A percentile compares a stretch with the other conserved stretches of the same genome.
Conservation (phyloP, 2,113 vertebrate species). For the Psephotus haematonotus region DNA sequence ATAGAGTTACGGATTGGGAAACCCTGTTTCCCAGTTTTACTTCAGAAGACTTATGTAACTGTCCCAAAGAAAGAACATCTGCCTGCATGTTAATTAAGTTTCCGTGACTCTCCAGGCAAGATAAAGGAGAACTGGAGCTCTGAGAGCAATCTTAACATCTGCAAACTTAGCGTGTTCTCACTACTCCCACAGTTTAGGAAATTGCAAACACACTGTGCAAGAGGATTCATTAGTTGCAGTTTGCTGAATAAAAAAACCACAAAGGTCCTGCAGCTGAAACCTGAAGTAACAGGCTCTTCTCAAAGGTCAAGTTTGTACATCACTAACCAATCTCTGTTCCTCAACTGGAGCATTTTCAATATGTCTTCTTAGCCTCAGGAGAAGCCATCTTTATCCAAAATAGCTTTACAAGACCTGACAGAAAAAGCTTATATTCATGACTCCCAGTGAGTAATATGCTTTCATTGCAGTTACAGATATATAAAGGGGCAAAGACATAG, state of each 20-base stretch:
- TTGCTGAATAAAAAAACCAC: background rate
- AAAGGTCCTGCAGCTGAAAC: background rate
- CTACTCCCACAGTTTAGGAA: background rate
- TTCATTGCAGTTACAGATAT: background rate
- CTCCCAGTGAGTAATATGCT: background rate
- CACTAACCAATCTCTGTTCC: background rate
- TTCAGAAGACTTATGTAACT: background rate
- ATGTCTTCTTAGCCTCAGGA: background rate
- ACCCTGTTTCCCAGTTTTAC: background rate
- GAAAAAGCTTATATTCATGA: background rate
- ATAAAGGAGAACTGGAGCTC: background rate
- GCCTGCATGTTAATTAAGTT: background rate
- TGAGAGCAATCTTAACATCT: background rate
- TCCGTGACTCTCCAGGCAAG: background rate
- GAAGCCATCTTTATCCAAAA: background rate
- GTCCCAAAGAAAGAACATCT: background rate
- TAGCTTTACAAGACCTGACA: background rate
- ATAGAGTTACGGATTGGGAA: background rate
- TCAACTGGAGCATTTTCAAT: background rate
- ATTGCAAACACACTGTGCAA: background rate
- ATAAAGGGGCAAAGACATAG: background rate
- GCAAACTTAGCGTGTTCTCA: background rate
- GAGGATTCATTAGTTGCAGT: background rate
- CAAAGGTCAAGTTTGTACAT: background rate
- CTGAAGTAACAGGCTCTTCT: background rate